phyloP scores from a whole-genome alignment of 2,888 invertebrate genomes.

The Eupeodes latifasciatus region DNA sequence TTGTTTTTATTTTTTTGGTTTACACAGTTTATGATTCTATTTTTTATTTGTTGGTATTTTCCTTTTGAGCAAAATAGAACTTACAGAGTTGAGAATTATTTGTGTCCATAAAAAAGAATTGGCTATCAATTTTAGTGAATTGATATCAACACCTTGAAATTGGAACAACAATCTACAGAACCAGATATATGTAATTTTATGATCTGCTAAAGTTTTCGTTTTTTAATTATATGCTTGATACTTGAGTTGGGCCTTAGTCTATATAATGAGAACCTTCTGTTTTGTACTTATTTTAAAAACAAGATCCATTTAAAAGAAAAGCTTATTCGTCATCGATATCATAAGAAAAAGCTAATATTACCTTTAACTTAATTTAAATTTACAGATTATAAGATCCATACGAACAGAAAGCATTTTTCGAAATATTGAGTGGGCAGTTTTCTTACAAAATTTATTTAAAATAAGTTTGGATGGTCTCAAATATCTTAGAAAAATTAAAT shows the following conservation, averaged over 20 bases:
- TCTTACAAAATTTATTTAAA: no score
- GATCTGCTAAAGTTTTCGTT: slow-evolving; percentile 15
- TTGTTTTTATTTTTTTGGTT: background rate
- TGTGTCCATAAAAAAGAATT: slow-evolving; percentile 55
- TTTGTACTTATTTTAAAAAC: no score
- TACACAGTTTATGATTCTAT: slow-evolving; percentile 9
- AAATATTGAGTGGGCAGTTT: no score
- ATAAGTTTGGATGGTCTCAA: no score
- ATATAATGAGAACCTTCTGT: background rate
- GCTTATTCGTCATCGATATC: no score
- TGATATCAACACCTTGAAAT: slow-evolving; percentile 71
- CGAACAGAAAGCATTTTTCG: no score
- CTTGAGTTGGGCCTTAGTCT: background rate
- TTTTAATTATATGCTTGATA: background rate
- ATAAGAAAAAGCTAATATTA: no score
- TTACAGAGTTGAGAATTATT: background rate
- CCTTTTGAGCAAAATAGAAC: background rate
- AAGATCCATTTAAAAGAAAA: no score
- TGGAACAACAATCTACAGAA: slow-evolving; percentile 24
- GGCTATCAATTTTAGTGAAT: slow-evolving; percentile 70
- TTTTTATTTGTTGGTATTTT: background rate
- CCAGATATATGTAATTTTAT: slow-evolving; percentile 43
- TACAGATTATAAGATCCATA: no score
- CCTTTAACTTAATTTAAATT: no score
- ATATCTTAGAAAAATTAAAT: no score